These are phyloP conservation scores for Rhynchonema sp. DNA, from an alignment of 2,888 invertebrate genomes.

Conservation along the genomic window DNA sequence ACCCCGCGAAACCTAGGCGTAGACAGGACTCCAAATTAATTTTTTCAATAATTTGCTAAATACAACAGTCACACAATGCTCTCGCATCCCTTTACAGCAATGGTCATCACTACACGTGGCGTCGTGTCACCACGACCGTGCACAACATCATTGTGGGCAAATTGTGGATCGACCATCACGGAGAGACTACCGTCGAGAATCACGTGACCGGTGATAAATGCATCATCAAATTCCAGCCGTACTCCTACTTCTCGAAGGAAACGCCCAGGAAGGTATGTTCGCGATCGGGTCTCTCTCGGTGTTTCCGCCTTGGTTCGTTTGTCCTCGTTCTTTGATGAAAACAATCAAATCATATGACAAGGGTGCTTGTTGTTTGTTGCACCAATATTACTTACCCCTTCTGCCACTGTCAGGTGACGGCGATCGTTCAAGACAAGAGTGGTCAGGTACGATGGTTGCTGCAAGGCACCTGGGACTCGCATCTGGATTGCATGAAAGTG, in stretches of 20 bases:
- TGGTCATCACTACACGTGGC: slow-evolving; percentile 75
- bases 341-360: too few relatives aligned
- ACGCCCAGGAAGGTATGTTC: slow-evolving; percentile 70
- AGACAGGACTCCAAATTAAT: too few relatives aligned
- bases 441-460: slow-evolving; percentile 45
- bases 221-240: slow-evolving; percentile 87
- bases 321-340: too few relatives aligned
- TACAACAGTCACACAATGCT: too few relatives aligned
- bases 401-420: slow-evolving; percentile 50
- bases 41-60: too few relatives aligned
- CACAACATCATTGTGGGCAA: slow-evolving; percentile 99
- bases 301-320: too few relatives aligned
- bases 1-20: too few relatives aligned
- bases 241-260: slow-evolving; percentile 93
- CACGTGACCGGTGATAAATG: slow-evolving; percentile 74
- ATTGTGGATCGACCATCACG: slow-evolving; percentile 98
- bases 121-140: slow-evolving; percentile 73
- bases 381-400: too few relatives aligned
- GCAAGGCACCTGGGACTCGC: slow-evolving; percentile 79
- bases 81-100: not conserved
- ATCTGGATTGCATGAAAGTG: slow-evolving; percentile 55
- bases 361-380: too few relatives aligned
- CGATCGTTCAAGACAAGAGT: slow-evolving; percentile 41
- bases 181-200: slow-evolving; percentile 90
- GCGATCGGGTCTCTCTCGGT: too few relatives aligned